Evolutionary conservation across 2,113 vertebrate genomes (phyloP).

Genomic region (Climacteris rufus): DNA sequence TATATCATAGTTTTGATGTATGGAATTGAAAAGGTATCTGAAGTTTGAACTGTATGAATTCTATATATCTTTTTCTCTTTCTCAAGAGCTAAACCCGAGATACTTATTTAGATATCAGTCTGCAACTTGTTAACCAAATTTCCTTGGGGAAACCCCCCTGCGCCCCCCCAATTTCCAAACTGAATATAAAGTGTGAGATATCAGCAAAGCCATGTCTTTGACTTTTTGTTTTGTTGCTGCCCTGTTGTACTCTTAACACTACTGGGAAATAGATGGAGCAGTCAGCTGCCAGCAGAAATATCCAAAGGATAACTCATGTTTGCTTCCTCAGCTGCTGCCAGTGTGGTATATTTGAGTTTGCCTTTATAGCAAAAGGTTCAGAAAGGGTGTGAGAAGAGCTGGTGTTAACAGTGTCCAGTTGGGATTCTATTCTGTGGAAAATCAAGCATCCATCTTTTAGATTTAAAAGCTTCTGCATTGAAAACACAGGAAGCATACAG

Average conservation of each 20-base stretch:
- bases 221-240: neutral
- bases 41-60: neutral
- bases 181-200: neutral
- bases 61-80: neutral
- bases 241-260: neutral
- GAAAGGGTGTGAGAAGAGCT: neutral
- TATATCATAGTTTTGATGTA: neutral
- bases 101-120: neutral
- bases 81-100: neutral
- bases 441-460: neutral
- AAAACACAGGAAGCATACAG: neutral
- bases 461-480: neutral
- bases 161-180: too few relatives aligned
- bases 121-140: neutral
- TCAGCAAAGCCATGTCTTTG: neutral
- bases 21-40: neutral
- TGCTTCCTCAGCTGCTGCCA: neutral
- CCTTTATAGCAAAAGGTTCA: neutral
- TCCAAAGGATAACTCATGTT: neutral
- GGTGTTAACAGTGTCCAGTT: neutral
- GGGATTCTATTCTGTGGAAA: neutral
- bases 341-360: neutral
- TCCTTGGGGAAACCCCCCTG: too few relatives aligned
- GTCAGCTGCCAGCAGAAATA: neutral
- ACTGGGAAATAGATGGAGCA: neutral